Evolutionary conservation across 2,113 vertebrate genomes (phyloP).

Genomic region (Ciconia maguari): DNA sequence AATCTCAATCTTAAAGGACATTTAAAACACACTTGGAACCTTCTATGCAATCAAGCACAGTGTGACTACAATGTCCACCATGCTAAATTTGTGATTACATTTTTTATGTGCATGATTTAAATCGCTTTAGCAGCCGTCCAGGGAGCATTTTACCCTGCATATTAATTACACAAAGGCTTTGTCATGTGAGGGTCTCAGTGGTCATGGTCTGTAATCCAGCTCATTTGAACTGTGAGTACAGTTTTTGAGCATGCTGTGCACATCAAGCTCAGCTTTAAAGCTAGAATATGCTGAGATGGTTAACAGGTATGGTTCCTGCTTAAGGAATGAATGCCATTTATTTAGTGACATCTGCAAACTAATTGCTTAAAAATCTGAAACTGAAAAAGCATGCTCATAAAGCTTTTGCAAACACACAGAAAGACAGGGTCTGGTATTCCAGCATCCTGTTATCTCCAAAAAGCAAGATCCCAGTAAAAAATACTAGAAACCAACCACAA

Average conservation of each 20-base stretch:
- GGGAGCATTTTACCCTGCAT: slow-evolving; percentile 95
- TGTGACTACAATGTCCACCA: slow-evolving; percentile 92
- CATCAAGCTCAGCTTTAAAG: slow-evolving; percentile 76
- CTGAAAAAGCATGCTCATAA: not conserved
- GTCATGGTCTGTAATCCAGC: slow-evolving; percentile 88
- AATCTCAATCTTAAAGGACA: slow-evolving; percentile 96
- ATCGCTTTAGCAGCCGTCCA: slow-evolving; percentile 88
- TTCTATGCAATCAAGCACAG: slow-evolving; percentile 89
- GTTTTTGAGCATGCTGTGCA: slow-evolving; percentile 86
- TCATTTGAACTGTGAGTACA: slow-evolving; percentile 85
- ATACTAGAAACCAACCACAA: not conserved
- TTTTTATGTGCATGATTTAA: slow-evolving; percentile 92
- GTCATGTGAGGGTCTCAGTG: slow-evolving; percentile 84
- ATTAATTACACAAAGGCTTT: slow-evolving; percentile 96
- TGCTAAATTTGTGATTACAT: slow-evolving; percentile 93
- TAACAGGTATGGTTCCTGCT: slow-evolving; percentile 81
- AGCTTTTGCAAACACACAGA: not conserved
- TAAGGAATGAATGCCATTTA: slow-evolving; percentile 80
- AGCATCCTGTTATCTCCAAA: not conserved
- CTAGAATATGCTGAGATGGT: slow-evolving; percentile 75
- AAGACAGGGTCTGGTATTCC: not conserved
- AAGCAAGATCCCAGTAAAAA: not conserved
- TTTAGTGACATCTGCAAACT: slow-evolving; percentile 76
- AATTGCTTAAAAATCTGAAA: slow-evolving; percentile 58
- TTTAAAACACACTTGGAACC: slow-evolving; percentile 92